A percentile compares a stretch with the other conserved stretches of the same genome.
Evolutionary conservation across 2,797 vertebrate species (phyloP).

Genomic region (Galaxias olidus): DNA sequence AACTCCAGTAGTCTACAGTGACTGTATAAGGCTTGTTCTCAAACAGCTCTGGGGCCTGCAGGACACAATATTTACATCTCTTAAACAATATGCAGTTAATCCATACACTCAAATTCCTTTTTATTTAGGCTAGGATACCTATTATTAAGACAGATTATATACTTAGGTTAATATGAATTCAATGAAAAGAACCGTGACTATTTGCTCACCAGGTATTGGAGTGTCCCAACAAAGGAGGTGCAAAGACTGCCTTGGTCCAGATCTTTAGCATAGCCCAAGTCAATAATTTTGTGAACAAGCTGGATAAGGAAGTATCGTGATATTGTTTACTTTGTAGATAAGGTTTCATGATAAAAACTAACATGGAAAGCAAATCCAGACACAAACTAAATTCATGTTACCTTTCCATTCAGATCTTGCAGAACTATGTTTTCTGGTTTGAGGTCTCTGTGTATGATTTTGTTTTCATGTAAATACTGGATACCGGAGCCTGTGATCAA

Average conservation of each 20-base stretch:
- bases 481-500: constrained; percentile 98
- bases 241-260: constrained; percentile 96
- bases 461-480: constrained; percentile 96
- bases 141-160: too few relatives aligned
- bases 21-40: constrained; percentile 94
- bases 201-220: constrained; percentile 89
- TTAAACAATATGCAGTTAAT: too few relatives aligned
- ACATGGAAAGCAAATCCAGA: not conserved
- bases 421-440: constrained; percentile 99
- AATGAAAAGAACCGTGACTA: not conserved
- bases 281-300: constrained; percentile 96
- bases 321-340: not conserved
- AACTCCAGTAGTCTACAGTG: constrained; percentile 98
- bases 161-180: too few relatives aligned
- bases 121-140: not conserved
- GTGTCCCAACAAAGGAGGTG: constrained; percentile 94
- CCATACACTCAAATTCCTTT: not conserved
- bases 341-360: not conserved
- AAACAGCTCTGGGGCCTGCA: constrained; percentile 95
- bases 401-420: constrained; percentile 92
- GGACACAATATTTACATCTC: not conserved
- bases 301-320: constrained; percentile 45
- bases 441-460: constrained; percentile 97
- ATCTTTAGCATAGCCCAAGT: constrained; percentile 96
- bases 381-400: constrained; percentile 49